Conservation (phyloP, 35 echinoderm and acorn worm genomes). For the Strongylocentrotus purpuratus region DNA sequence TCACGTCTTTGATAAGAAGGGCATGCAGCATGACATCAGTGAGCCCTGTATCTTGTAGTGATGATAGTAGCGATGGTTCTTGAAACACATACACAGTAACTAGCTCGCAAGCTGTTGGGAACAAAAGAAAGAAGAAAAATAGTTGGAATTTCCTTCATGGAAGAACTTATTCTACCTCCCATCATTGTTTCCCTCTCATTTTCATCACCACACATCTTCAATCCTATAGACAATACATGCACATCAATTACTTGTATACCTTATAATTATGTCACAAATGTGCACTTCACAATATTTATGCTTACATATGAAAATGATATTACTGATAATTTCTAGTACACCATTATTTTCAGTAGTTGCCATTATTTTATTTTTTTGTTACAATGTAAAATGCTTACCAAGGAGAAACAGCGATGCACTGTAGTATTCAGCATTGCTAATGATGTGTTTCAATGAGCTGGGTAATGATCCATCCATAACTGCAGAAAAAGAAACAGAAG, state of each 20-base stretch:
- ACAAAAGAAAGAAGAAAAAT: not conserved
- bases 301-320: too few species aligned
- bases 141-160: not conserved
- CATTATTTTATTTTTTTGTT: too few species aligned
- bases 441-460: conserved; percentile 96
- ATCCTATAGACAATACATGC: too few species aligned
- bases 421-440: conserved; percentile 99
- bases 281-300: not conserved
- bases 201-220: too few species aligned
- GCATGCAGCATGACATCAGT: conserved; percentile 99
- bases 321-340: too few species aligned
- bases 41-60: conserved; percentile 95
- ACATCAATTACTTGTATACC: too few species aligned
- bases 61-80: conserved; percentile 93
- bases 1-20: conserved; percentile 99
- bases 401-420: conserved; percentile 94
- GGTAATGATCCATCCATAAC: conserved; percentile 98
- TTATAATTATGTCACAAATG: not conserved
- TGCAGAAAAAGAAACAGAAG: conserved; percentile 48
- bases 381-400: conserved; percentile 63
- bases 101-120: conserved; percentile 86
- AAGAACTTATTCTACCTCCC: too few species aligned
- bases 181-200: too few species aligned
- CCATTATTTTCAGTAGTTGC: too few species aligned
- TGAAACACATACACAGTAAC: conserved; percentile 99